Conservation (phyloP, 1,140 invertebrate genomes). For the Magallana ariakensis region DNA sequence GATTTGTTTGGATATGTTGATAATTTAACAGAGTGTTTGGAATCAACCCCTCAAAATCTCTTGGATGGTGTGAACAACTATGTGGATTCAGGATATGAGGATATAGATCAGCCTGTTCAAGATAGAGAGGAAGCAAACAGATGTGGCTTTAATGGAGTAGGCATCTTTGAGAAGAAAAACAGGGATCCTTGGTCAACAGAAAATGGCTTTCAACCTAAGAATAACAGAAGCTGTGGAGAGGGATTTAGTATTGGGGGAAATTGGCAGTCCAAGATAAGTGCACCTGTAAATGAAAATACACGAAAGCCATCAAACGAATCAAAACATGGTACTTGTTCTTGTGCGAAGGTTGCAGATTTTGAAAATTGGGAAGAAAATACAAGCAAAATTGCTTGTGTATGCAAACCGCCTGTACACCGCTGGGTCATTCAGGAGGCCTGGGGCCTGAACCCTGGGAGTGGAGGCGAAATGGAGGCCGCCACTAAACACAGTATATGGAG, state of each 20-base stretch:
- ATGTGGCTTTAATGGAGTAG: conserved; percentile 7
- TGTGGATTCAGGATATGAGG: conserved; percentile 56
- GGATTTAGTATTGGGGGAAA: not conserved
- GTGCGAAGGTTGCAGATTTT: not conserved
- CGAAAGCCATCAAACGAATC: not conserved
- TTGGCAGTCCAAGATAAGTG: not conserved
- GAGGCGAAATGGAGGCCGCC: not conserved
- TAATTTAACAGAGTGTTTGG: conserved; percentile 60
- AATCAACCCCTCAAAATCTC: conserved; percentile 55
- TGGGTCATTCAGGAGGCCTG: conserved; percentile 34
- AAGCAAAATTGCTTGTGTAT: not conserved
- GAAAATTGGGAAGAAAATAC: not conserved
- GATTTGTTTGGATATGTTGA: conserved; percentile 60
- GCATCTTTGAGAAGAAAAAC: not conserved
- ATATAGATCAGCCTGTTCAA: conserved; percentile 40
- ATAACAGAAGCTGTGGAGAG: not conserved
- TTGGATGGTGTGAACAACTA: conserved; percentile 39
- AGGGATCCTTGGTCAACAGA: conserved; percentile 1
- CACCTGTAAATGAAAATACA: not conserved
- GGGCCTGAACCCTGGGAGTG: conserved; percentile 20
- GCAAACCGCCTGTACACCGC: not conserved
- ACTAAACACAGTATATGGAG: conserved; percentile 45
- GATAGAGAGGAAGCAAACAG: conserved; percentile 40
- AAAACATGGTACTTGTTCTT: not conserved
- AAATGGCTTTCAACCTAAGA: not conserved